These are phyloP conservation scores for Struthidea cinerea DNA, from an alignment of 2,113 vertebrate genomes.

Conservation along the genomic window DNA sequence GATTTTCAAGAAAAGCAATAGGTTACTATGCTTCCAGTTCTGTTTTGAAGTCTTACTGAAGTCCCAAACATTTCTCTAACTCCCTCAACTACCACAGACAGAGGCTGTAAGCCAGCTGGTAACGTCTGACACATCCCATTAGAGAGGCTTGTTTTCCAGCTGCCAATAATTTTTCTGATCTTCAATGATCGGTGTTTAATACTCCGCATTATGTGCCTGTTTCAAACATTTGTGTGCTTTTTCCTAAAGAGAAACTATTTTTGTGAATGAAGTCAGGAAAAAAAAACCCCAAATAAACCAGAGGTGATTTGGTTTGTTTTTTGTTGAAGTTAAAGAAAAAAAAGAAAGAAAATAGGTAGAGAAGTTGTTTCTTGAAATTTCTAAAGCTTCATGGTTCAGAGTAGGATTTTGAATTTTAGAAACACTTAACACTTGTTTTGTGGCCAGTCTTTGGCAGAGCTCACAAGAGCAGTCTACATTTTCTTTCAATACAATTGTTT, in stretches of 20 bases:
- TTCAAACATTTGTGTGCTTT: background rate
- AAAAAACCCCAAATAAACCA: background rate
- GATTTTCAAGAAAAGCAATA: background rate
- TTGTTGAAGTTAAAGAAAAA: background rate
- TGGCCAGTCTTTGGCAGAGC: background rate
- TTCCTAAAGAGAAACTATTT: background rate
- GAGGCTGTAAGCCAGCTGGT: background rate
- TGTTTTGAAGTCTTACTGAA: background rate
- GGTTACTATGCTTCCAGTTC: background rate
- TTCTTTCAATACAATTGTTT: background rate
- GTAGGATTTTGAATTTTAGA: background rate
- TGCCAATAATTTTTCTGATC: background rate
- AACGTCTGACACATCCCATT: background rate
- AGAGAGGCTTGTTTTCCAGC: background rate
- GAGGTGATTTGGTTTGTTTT: background rate
- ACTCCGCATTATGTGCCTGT: background rate
- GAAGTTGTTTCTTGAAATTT: background rate
- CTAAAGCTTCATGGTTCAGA: background rate
- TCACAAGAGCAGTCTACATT: background rate
- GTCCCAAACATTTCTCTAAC: background rate
- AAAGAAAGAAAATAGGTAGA: rapidly evolving
- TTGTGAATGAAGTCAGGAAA: background rate
- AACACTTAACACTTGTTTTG: background rate
- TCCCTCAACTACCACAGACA: background rate
- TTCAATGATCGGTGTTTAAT: background rate